phyloP scores from a whole-genome alignment of 2,113 vertebrate genomes.

The Dascyllus trimaculatus region DNA sequence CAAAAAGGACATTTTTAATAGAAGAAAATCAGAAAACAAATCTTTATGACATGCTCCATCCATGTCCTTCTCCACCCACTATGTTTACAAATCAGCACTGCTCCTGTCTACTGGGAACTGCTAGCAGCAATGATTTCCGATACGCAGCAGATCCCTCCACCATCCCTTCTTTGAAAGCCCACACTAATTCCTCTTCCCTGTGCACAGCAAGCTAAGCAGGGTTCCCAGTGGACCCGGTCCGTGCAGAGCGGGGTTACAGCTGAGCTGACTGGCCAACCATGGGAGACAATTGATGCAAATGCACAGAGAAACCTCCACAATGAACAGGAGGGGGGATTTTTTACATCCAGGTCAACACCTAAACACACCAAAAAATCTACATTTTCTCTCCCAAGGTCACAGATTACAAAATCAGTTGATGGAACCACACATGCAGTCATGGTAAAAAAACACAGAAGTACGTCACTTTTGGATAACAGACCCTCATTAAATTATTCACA shows the following conservation, averaged over 20 bases:
- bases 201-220: conserved; percentile 70
- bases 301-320: conserved; percentile 43
- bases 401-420: not conserved
- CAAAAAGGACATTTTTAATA: conserved; percentile 41
- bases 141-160: conserved; percentile 70
- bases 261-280: conserved; percentile 62
- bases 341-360: conserved; percentile 17
- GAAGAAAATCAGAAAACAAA: conserved; percentile 46
- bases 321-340: conserved; percentile 29
- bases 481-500: conserved; percentile 62
- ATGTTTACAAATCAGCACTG: conserved; percentile 70
- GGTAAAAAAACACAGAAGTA: no score
- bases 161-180: conserved; percentile 74
- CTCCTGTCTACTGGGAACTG: conserved; percentile 60
- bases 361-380: not conserved
- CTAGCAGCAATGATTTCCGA: conserved; percentile 75
- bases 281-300: conserved; percentile 74
- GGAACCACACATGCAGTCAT: not conserved
- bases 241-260: conserved; percentile 56
- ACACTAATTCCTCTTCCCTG: conserved; percentile 71
- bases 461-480: conserved; percentile 31
- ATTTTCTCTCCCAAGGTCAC: not conserved
- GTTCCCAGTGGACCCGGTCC: conserved; percentile 65
- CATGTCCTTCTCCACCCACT: conserved; percentile 48
- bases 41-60: conserved; percentile 45